Percentiles rank a stretch among this genome's conserved stretches.
These are phyloP conservation scores for Elmis aenea DNA, from an alignment of 2,888 invertebrate species.

Conservation along the genomic window DNA sequence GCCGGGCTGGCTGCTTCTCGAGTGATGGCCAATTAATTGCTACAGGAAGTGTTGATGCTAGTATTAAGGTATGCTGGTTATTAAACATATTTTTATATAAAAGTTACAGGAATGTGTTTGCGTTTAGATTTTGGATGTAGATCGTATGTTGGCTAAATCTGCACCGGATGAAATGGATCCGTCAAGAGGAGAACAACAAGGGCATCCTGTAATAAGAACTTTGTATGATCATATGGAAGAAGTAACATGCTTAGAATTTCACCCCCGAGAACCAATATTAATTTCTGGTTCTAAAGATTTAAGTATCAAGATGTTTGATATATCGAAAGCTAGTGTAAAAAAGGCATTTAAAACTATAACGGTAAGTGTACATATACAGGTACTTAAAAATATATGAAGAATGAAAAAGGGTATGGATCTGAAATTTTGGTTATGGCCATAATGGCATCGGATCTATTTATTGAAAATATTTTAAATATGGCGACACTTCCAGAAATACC, in stretches of 20 bases:
- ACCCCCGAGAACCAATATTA: conserved; percentile 89
- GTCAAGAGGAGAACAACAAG: conserved; percentile 80
- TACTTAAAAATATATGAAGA: no score
- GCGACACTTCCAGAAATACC: no score
- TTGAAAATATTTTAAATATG: no score
- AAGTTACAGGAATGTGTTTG: no score
- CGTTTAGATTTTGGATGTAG: conserved; percentile 97
- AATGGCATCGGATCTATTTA: no score
- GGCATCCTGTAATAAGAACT: conserved; percentile 97
- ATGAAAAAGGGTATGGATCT: no score
- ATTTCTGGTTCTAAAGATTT: conserved; percentile 93
- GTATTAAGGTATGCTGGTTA: conserved; percentile 70
- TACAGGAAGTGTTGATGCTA: conserved; percentile 97
- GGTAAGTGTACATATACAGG: conserved; percentile 47
- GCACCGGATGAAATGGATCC: conserved; percentile 84
- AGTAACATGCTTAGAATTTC: conserved; percentile 94
- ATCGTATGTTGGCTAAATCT: conserved; percentile 97
- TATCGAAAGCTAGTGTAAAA: conserved; percentile 96
- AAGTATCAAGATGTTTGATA: conserved; percentile 95
- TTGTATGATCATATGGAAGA: conserved; percentile 97
- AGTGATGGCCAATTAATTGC: conserved; percentile 93
- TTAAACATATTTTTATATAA: conserved; percentile 4
- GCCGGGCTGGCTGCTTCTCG: conserved; percentile 94
- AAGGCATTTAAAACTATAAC: conserved; percentile 95
- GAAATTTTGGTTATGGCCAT: no score